These are phyloP conservation scores for Catajapyx aquilonaris DNA, from an alignment of 1,140 invertebrate species.

Conservation along the genomic window DNA sequence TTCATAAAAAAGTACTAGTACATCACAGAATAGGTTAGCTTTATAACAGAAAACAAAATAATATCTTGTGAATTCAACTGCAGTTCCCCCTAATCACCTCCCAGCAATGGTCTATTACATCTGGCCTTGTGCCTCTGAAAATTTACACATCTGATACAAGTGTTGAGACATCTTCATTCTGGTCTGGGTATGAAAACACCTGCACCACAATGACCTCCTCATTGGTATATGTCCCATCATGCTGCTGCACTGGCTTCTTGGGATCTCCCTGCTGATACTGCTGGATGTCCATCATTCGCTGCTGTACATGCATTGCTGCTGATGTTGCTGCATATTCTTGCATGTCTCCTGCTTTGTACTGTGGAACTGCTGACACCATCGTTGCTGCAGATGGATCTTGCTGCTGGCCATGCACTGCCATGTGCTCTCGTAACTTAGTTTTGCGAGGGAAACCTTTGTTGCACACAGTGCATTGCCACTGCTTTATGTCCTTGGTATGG, in stretches of 20 bases:
- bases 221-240: neutral
- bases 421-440: neutral
- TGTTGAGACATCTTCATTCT: neutral
- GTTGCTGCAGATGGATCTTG: no score
- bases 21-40: no score
- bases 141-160: neutral
- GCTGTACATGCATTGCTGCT: neutral
- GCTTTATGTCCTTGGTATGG: neutral
- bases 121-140: no score
- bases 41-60: no score
- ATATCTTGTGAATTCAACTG: no score
- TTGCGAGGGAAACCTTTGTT: neutral
- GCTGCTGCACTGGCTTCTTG: neutral
- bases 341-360: neutral
- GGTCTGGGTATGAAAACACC: neutral
- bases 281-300: neutral
- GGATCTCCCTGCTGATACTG: neutral
- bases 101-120: no score
- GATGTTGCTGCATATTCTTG: neutral
- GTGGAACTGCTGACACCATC: no score
- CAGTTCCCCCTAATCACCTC: no score
- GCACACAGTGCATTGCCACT: neutral
- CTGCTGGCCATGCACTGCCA: neutral
- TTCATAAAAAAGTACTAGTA: no score
- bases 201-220: neutral